phyloP scores from a whole-genome alignment of 2,797 vertebrate genomes.

The Pangasius macronema region DNA sequence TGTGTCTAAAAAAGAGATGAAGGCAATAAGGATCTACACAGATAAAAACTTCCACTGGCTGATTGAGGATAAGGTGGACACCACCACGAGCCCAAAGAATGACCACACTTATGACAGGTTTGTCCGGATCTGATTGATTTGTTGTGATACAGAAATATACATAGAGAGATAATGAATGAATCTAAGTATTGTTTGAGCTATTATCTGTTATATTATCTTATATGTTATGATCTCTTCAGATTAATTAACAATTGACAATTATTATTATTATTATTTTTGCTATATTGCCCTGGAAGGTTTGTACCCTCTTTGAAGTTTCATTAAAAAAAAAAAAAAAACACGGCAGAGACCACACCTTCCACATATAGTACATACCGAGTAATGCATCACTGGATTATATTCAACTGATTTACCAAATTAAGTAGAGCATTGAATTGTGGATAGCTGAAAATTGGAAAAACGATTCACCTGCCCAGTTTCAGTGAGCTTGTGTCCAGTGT shows the following conservation, averaged over 20 bases:
- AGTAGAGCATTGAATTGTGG: not conserved
- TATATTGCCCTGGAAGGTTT: not conserved
- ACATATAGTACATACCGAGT: not conserved
- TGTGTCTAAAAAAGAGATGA: conserved; percentile 69
- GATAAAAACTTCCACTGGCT: conserved; percentile 78
- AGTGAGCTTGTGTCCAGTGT: not conserved
- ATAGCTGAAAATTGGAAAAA: not conserved
- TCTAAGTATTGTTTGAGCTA: not conserved
- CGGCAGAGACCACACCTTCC: not conserved
- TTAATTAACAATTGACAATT: not conserved
- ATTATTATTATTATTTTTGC: not conserved
- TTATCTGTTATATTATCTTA: not conserved
- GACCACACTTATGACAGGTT: conserved; percentile 78
- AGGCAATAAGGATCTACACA: conserved; percentile 69
- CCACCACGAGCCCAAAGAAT: conserved; percentile 71
- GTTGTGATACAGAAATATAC: not conserved
- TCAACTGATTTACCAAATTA: not conserved
- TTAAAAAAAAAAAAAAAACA: not conserved
- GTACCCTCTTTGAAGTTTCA: not conserved
- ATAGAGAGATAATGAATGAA: not conserved
- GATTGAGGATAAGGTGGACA: conserved; percentile 76
- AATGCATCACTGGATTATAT: not conserved
- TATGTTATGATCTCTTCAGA: not conserved
- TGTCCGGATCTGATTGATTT: not conserved
- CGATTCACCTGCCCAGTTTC: not conserved